Conservation (phyloP, 2,113 vertebrate species). For the Aviceda subcristata region DNA sequence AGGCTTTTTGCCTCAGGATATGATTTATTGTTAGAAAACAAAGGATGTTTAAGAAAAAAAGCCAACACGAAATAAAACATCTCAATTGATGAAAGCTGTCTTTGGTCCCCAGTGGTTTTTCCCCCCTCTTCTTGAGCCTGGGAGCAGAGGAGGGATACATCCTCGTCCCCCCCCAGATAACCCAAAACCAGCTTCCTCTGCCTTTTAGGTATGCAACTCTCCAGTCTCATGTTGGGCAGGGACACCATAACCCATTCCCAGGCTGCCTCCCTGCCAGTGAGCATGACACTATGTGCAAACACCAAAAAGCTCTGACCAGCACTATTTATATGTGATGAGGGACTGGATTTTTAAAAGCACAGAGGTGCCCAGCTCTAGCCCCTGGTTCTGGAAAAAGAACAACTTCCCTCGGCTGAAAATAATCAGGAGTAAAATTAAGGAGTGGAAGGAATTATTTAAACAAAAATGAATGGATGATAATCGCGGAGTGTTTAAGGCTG, state of each 20-base stretch:
- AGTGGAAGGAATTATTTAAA: neutral
- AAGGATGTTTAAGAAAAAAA: slow-evolving; percentile 53
- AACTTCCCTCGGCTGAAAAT: neutral
- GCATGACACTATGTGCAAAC: neutral
- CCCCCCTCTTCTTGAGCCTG: slow-evolving; percentile 28
- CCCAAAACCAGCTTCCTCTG: slow-evolving; percentile 10
- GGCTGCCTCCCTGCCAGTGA: neutral
- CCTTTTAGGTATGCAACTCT: neutral
- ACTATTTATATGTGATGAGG: neutral
- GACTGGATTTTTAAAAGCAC: neutral
- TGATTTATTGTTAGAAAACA: slow-evolving; percentile 71
- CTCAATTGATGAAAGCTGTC: slow-evolving; percentile 60
- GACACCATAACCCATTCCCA: neutral
- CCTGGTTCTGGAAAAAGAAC: neutral
- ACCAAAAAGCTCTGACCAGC: neutral
- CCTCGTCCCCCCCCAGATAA: neutral
- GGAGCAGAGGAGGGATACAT: slow-evolving; percentile 5
- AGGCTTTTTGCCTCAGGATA: slow-evolving; percentile 51
- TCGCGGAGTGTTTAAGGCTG: neutral
- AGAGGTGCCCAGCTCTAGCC: neutral
- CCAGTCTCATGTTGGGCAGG: neutral
- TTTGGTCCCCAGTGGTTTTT: slow-evolving; percentile 27
- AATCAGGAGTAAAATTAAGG: neutral
- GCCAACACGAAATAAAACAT: slow-evolving; percentile 60
- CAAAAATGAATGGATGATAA: neutral